phyloP scores from a whole-genome alignment of 1,140 invertebrate genomes.

The Thrips palmi region DNA sequence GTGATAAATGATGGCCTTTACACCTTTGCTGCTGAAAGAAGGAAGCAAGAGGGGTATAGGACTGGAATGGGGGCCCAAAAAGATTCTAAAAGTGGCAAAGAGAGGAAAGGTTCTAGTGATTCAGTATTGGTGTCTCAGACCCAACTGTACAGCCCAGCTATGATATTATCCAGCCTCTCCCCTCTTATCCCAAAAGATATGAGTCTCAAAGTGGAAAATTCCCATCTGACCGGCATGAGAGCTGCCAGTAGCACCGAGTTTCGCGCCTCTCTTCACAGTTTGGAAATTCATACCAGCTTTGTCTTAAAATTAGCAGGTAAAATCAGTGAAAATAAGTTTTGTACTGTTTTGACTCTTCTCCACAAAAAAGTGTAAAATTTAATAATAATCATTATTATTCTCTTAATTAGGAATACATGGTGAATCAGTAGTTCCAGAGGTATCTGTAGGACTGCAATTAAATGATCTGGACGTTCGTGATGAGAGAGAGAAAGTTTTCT shows the following conservation, averaged over 20 bases:
- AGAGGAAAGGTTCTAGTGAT: too few species aligned
- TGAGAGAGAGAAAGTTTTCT: constrained; percentile 37
- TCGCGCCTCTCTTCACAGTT: background rate
- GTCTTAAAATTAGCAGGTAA: too few species aligned
- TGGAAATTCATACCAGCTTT: too few species aligned
- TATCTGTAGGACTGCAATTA: constrained; percentile 18
- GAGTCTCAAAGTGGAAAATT: background rate
- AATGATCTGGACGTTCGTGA: constrained; percentile 41
- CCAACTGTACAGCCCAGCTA: too few species aligned
- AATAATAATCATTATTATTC: too few species aligned
- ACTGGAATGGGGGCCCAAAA: too few species aligned
- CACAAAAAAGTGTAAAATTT: background rate
- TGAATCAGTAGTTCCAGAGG: too few species aligned
- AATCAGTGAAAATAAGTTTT: too few species aligned
- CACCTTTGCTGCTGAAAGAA: constrained; percentile 29
- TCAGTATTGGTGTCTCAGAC: too few species aligned
- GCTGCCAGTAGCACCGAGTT: background rate
- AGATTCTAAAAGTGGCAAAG: too few species aligned
- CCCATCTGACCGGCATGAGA: background rate
- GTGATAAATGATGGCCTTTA: constrained; percentile 45
- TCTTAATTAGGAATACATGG: too few species aligned
- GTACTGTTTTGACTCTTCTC: too few species aligned
- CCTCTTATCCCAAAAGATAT: background rate
- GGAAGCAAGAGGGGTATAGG: constrained; percentile 12
- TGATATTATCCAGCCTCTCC: background rate